These are phyloP conservation scores for Pangasius mekongensis DNA, from an alignment of 2,797 vertebrate genomes.

Conservation along the genomic window DNA sequence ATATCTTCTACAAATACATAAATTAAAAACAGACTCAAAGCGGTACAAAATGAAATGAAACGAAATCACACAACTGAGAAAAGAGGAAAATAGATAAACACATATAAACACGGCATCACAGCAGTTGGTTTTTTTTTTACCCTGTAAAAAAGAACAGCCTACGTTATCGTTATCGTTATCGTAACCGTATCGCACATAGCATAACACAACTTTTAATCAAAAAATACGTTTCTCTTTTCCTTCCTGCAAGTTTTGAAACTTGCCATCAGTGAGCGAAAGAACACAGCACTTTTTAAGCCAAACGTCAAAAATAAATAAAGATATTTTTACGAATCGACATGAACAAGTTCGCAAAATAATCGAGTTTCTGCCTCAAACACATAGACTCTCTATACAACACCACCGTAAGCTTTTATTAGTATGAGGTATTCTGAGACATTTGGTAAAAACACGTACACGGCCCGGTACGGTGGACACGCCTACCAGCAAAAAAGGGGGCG, in stretches of 20 bases:
- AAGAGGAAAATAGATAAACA: constrained; percentile 84
- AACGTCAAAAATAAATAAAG: constrained; percentile 93
- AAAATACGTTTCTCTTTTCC: constrained; percentile 82
- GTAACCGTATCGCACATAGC: constrained; percentile 6
- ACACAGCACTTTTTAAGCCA: constrained; percentile 80
- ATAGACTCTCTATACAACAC: constrained; percentile 95
- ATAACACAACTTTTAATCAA: constrained; percentile 82
- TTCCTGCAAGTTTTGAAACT: constrained; percentile 84
- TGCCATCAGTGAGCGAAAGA: constrained; percentile 80
- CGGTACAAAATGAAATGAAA: constrained; percentile 90
- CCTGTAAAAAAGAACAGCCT: constrained; percentile 93
- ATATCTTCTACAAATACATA: constrained; percentile 93
- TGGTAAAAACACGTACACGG: constrained; percentile 91
- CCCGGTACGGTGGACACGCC: constrained; percentile 80
- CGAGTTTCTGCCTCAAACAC: constrained; percentile 91
- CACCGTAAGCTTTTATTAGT: constrained; percentile 96
- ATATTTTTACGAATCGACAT: constrained; percentile 60
- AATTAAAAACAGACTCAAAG: constrained; percentile 94
- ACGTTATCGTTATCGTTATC: constrained; percentile 78
- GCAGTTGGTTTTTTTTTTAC: constrained; percentile 87
- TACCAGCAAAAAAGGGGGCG: constrained; percentile 65
- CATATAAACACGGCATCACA: constrained; percentile 93
- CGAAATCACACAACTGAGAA: constrained; percentile 82
- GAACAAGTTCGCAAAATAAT: constrained; percentile 77
- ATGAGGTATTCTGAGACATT: constrained; percentile 99